These are phyloP conservation scores for Drosophila ogumai DNA, from an alignment of 1,140 invertebrate genomes.

Conservation along the genomic window DNA sequence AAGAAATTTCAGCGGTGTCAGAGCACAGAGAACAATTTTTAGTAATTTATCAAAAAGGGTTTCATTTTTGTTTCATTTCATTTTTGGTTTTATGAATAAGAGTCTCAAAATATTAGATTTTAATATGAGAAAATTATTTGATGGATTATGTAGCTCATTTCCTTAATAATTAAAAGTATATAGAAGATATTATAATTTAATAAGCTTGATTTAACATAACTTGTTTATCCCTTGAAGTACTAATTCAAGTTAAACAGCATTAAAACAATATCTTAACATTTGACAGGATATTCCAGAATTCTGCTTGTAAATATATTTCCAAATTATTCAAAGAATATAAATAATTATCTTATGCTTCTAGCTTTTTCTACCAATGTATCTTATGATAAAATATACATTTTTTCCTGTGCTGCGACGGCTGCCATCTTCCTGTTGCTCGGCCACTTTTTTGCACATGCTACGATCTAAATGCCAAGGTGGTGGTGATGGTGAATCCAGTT, in stretches of 20 bases:
- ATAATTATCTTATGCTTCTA: too few species aligned
- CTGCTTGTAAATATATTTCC: background rate
- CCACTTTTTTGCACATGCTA: conserved; percentile 67
- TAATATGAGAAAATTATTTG: background rate
- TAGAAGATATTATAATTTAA: background rate
- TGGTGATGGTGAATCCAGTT: conserved; percentile 62
- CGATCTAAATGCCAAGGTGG: conserved; percentile 77
- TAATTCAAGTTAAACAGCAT: background rate
- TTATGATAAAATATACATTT: conserved; percentile 11
- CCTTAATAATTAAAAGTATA: background rate
- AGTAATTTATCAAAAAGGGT: background rate
- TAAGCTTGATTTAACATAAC: background rate
- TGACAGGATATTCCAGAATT: background rate
- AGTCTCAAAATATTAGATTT: too few species aligned
- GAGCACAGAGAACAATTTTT: conserved; percentile 22
- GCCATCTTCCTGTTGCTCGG: conserved; percentile 70
- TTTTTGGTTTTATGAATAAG: too few species aligned
- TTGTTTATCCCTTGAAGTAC: background rate
- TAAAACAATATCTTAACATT: background rate
- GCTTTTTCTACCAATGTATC: background rate
- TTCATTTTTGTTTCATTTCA: background rate
- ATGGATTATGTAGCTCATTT: background rate
- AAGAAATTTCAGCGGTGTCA: conserved; percentile 70
- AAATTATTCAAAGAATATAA: background rate
- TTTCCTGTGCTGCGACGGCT: conserved; percentile 13